Conservation (phyloP, 2,888 invertebrate genomes). For the Thymelicus sylvestris region DNA sequence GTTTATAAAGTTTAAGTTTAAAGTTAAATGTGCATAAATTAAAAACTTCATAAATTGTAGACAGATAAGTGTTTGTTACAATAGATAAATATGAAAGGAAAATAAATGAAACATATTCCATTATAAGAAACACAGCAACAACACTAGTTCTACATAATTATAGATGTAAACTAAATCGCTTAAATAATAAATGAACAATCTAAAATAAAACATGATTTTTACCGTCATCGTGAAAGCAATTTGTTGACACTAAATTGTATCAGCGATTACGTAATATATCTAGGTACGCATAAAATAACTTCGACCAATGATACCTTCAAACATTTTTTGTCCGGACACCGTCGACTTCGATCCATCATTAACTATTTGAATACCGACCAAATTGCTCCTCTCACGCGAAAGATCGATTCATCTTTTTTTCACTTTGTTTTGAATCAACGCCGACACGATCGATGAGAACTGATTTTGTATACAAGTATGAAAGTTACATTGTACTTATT, state of each 20-base stretch:
- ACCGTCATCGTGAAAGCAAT: no score
- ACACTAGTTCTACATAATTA: background rate
- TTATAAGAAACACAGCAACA: no score
- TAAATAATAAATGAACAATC: background rate
- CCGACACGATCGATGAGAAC: constrained; percentile 49
- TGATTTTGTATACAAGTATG: constrained; percentile 45
- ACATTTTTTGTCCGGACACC: constrained; percentile 27
- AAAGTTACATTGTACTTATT: constrained; percentile 44
- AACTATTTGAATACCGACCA: constrained; percentile 60
- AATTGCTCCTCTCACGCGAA: constrained; percentile 69
- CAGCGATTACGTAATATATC: background rate
- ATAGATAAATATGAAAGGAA: no score
- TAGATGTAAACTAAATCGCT: background rate
- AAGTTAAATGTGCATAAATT: no score
- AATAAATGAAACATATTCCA: no score
- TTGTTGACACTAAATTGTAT: background rate
- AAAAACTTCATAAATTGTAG: no score
- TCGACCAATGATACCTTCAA: constrained; percentile 24
- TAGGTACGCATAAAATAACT: background rate
- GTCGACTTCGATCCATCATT: constrained; percentile 54
- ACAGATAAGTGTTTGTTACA: no score
- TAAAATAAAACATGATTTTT: background rate
- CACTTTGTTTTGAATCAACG: constrained; percentile 51
- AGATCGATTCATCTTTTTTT: constrained; percentile 59
- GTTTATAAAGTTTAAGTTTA: no score